Evolutionary conservation across 1,140 invertebrate species (phyloP), one percentile per base, ranked within the genome.

Genomic region (Eurosta solidaginis): DNA sequence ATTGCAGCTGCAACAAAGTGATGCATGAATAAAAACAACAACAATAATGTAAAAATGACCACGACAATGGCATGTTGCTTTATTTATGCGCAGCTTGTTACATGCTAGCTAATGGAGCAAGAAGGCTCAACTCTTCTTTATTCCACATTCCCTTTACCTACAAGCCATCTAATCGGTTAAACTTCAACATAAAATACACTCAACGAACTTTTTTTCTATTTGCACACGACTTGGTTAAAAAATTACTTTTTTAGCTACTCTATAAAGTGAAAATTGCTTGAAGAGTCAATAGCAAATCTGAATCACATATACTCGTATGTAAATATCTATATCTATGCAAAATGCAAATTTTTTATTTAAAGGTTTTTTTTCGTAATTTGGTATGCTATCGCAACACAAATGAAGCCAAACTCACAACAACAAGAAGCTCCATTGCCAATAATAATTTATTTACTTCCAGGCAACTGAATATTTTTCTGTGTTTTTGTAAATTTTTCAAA

Each of bases 51-150:
- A 17, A 20, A 68, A 3, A 20, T 20, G 20, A 33, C 59, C 59
- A 68, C 59, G 59, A 68, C 59, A 40, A 40, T 40, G 33, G 29
- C 59, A 40, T 63, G 33, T 68, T 33, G 33, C 29, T 33, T 68
- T 68, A 68, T 68, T 68, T 68, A 68, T 68, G 33, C 40, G 59
- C 33, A 9, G 52, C 52, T 25, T 59, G 52, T 59, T 59, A 33
- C 27, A 59, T 33, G 52, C 52, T 17, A 33, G 22, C 59, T 40
- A 68, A 29, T 17, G 27, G 29, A 68, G 5, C 54, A 33, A 54
- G 22, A 3, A 33, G 25, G 27, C 50, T 27, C 3, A 25, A 33
- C 1, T n/a, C 22, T 6, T 1, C n/a, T n/a, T n/a, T n/a, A n/a
- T n/a, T n/a, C n/a, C n/a, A n/a, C n/a, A n/a, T n/a, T n/a, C n/a